A percentile compares a stretch with the other conserved stretches of the same genome.
These are phyloP conservation scores for Brachyhypopomus gauderio DNA, from an alignment of 2,113 vertebrate genomes.

Conservation along the genomic window DNA sequence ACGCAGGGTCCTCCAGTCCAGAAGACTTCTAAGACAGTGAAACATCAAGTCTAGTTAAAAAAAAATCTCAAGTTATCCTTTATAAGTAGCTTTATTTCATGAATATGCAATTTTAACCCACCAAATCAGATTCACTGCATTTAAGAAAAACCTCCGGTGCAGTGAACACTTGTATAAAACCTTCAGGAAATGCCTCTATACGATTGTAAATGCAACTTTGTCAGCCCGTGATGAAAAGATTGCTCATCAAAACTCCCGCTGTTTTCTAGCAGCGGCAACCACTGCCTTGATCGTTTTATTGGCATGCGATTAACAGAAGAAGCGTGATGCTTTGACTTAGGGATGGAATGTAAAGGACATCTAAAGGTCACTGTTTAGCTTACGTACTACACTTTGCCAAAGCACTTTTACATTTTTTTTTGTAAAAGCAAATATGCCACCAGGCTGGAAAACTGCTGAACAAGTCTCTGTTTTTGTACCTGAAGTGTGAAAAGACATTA, in stretches of 20 bases:
- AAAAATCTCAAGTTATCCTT: constrained; percentile 8
- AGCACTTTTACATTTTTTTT: constrained; percentile 3
- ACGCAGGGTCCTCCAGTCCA: not conserved
- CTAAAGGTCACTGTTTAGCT: not conserved
- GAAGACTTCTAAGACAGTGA: not conserved
- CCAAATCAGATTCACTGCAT: constrained; percentile 38
- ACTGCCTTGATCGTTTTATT: constrained; percentile 26
- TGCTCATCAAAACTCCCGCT: not conserved
- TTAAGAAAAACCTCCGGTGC: not conserved
- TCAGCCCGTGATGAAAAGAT: not conserved
- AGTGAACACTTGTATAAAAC: not conserved
- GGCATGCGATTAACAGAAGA: constrained; percentile 50
- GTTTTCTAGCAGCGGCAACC: constrained; percentile 44
- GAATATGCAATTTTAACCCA: constrained; percentile 64
- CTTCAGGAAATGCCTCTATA: not conserved
- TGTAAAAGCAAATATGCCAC: constrained; percentile 15
- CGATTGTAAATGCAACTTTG: constrained; percentile 48
- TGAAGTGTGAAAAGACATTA: constrained; percentile 9
- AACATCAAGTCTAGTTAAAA: constrained; percentile 6
- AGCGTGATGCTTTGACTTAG: constrained; percentile 38
- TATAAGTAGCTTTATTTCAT: constrained; percentile 63
- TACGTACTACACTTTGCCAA: constrained; percentile 31
- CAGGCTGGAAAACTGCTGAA: not conserved
- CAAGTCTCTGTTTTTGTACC: constrained; percentile 10
- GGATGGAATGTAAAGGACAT: not conserved